A percentile compares a stretch with the other conserved stretches of the same genome.
phyloP scores from a whole-genome alignment of 2,113 vertebrate species.

The Atherinomorus stipes region DNA sequence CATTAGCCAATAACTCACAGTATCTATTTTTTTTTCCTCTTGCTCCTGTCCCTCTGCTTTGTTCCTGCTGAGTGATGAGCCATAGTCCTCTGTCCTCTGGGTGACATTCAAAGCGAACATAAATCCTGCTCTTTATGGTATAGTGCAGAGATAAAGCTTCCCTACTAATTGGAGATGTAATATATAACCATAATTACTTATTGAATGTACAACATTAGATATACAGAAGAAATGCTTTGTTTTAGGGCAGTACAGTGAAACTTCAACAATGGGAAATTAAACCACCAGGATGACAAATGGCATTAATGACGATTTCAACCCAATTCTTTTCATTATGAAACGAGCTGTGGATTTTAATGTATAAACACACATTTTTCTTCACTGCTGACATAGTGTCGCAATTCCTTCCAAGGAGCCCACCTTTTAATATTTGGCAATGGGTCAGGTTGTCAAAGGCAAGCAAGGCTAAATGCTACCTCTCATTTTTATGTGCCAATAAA shows the following conservation, averaged over 20 bases:
- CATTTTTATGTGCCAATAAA: conserved; percentile 86
- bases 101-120: conserved; percentile 99
- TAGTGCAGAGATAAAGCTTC: conserved; percentile 95
- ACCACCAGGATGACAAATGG: background rate
- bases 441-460: conserved; percentile 74
- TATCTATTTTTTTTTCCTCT: conserved; percentile 46
- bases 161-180: conserved; percentile 99
- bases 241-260: conserved; percentile 56
- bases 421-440: conserved; percentile 75
- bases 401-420: conserved; percentile 75
- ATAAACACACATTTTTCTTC: conserved; percentile 86
- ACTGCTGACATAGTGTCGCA: conserved; percentile 87
- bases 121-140: conserved; percentile 99
- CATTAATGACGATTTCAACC: background rate
- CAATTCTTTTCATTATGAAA: conserved; percentile 2
- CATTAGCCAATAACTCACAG: conserved; percentile 65
- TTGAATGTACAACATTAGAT: conserved; percentile 96
- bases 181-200: conserved; percentile 99
- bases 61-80: conserved; percentile 96
- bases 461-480: conserved; percentile 84
- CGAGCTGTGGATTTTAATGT: conserved; percentile 24
- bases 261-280: conserved; percentile 15
- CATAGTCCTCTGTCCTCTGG: conserved; percentile 93
- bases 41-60: conserved; percentile 73
- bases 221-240: conserved; percentile 85